Base-by-base conservation (phyloP, 2,113 vertebrate genomes). In the Hirundichthys speculiger region DNA sequence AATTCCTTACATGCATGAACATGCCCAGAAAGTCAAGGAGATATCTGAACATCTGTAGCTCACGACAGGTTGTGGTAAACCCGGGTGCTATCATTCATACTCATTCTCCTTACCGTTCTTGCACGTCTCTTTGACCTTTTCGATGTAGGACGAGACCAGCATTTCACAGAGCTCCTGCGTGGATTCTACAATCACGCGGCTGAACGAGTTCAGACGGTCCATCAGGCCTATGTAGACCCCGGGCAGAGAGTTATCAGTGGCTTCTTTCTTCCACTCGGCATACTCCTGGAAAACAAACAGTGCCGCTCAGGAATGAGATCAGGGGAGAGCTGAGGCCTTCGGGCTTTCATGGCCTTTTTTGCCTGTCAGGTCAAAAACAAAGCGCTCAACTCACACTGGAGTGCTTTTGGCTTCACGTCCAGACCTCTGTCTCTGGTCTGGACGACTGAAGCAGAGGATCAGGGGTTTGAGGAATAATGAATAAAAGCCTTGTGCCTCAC, bases 221-320 rank as follows among this genome's bases (percentile, higher is more conserved):
- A 93, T 93, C 55, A 96, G 91, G 2, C 90, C 75, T 2, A 88
- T 93, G 77, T 91, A 94, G 49, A 95, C 39, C 0, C 90, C 92
- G 0, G 94, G 94, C 60, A 93, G 77, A 7, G 83, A 84, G 1
- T 86, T 79, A n/a, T 94, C 92, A 3, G 86, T 39, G 0, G 57
- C 60, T 1, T 83, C 86, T 54, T 90, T 93, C 83, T 92, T 94
- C 84, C 95, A 93, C 72, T 93, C 87, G 18, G 87, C 91, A 49
- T 94, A 94, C 54, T 95, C 94, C 93, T 92, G 39, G 2, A 68
- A 48, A 24, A 46, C 72, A 72, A 64, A 66, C 39, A 34, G 0
- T 22, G 50, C 5, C 10, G 15, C n/a, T 54, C 34, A 1, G 42
- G 20, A 14, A 7, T 12, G 18, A 22, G 14, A 49, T 12, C 24